phyloP scores from a whole-genome alignment of 2,888 invertebrate species.

The Didymodactylos carnosus region DNA sequence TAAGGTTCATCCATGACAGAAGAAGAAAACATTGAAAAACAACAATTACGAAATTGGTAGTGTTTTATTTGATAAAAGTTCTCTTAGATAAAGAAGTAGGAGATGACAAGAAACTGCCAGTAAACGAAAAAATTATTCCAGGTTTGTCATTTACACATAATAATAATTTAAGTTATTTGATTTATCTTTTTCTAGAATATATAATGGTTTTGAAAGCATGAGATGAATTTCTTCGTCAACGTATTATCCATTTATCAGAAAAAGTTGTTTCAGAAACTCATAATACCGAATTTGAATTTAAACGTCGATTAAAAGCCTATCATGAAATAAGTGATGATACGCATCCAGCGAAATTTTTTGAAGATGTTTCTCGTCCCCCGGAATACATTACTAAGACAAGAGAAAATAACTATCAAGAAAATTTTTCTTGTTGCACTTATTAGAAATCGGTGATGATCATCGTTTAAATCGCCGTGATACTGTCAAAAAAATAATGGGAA shows the following conservation, averaged over 20 bases:
- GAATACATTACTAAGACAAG: conserved; percentile 23
- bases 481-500: not conserved
- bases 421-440: too few relatives aligned
- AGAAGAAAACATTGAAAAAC: too few relatives aligned
- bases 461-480: not conserved
- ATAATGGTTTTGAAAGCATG: conserved; percentile 17
- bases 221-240: conserved; percentile 28
- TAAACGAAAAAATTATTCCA: conserved; percentile 7
- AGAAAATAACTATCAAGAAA: conserved; percentile 24
- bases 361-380: conserved; percentile 53
- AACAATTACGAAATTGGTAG: too few relatives aligned
- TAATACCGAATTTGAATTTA: conserved; percentile 33
- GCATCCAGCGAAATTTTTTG: conserved; percentile 50
- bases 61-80: too few relatives aligned
- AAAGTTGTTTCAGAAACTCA: conserved; percentile 27
- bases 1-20: too few relatives aligned
- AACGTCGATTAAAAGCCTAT: conserved; percentile 26
- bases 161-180: not conserved
- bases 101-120: not conserved
- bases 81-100: not conserved
- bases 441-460: not conserved
- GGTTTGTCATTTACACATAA: too few relatives aligned
- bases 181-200: conserved; percentile 21
- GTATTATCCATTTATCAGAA: conserved; percentile 33
- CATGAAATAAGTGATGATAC: conserved; percentile 36